These are phyloP conservation scores for Rachycentron canadum DNA, from an alignment of 2,797 vertebrate species.

Conservation along the genomic window DNA sequence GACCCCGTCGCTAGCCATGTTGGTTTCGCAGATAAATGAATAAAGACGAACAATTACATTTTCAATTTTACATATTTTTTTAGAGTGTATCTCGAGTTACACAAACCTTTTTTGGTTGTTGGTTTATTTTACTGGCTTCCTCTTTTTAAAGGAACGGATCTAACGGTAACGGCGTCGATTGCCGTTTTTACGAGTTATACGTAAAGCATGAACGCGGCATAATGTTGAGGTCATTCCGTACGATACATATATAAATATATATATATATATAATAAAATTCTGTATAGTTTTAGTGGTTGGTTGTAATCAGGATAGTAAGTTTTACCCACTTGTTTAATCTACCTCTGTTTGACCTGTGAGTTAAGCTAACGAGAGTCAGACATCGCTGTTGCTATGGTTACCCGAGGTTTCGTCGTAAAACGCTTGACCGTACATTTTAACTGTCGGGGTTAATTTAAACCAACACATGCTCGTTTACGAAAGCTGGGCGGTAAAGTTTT, in stretches of 20 bases:
- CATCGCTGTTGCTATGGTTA: constrained; percentile 25
- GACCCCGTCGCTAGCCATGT: background rate
- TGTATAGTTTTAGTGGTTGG: background rate
- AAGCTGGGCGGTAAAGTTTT: background rate
- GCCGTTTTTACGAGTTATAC: too few species aligned
- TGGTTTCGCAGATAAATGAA: background rate
- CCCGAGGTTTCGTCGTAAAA: background rate
- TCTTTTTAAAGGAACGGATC: fast-evolving
- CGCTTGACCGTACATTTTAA: background rate
- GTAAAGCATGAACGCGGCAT: too few species aligned
- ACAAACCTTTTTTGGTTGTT: background rate
- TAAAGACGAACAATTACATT: background rate
- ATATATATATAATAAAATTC: too few species aligned
- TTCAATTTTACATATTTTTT: background rate
- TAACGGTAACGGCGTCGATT: background rate
- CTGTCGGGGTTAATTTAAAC: background rate
- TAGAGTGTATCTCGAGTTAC: too few species aligned
- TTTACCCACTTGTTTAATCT: background rate
- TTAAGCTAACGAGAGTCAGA: background rate
- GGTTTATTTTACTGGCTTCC: background rate
- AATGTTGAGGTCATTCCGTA: too few species aligned
- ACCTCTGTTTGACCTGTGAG: background rate
- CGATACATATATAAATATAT: too few species aligned
- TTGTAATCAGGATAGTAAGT: too few species aligned
- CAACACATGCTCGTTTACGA: constrained; percentile 16